Evolutionary conservation across 2,888 invertebrate species (phyloP).

Genomic region (Temnothorax ravouxi): DNA sequence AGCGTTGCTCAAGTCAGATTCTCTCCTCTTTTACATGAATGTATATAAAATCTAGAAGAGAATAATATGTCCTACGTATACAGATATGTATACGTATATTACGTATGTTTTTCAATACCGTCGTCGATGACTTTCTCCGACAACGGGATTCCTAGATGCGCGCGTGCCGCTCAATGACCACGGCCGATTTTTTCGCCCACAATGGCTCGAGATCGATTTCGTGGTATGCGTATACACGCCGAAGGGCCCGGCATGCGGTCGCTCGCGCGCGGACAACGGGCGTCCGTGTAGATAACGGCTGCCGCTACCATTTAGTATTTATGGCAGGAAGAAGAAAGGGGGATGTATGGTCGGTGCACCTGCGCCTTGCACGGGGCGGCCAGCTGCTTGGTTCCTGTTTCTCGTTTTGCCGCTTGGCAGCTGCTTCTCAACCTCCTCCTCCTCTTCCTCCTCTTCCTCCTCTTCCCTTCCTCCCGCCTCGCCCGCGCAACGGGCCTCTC

Average conservation of each 20-base stretch:
- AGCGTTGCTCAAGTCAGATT: not conserved
- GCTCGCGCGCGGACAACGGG: slow-evolving; percentile 46
- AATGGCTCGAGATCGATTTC: slow-evolving; percentile 37
- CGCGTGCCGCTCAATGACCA: slow-evolving; percentile 32
- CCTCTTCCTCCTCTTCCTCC: slow-evolving; percentile 1
- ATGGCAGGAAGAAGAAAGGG: slow-evolving; percentile 48
- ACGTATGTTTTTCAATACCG: not conserved
- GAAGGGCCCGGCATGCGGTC: slow-evolving; percentile 29
- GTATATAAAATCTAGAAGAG: not conserved
- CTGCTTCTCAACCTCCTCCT: slow-evolving; percentile 63
- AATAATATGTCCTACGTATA: not conserved
- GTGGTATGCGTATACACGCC: slow-evolving; percentile 26
- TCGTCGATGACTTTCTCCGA: not conserved
- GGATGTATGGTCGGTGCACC: slow-evolving; percentile 62
- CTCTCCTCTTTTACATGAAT: not conserved
- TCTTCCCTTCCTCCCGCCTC: slow-evolving; percentile 38
- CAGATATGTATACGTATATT: not conserved
- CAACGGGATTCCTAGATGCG: slow-evolving; percentile 26
- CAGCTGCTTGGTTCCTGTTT: slow-evolving; percentile 82
- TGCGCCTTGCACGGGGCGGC: slow-evolving; percentile 86
- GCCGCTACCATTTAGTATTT: slow-evolving; percentile 57
- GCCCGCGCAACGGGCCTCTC: slow-evolving; percentile 59
- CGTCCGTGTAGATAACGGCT: slow-evolving; percentile 51
- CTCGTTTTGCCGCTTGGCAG: slow-evolving; percentile 70
- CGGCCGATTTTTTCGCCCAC: slow-evolving; percentile 23